Conservation (phyloP, 2,797 vertebrate species). For the Sandelia bainsii region DNA sequence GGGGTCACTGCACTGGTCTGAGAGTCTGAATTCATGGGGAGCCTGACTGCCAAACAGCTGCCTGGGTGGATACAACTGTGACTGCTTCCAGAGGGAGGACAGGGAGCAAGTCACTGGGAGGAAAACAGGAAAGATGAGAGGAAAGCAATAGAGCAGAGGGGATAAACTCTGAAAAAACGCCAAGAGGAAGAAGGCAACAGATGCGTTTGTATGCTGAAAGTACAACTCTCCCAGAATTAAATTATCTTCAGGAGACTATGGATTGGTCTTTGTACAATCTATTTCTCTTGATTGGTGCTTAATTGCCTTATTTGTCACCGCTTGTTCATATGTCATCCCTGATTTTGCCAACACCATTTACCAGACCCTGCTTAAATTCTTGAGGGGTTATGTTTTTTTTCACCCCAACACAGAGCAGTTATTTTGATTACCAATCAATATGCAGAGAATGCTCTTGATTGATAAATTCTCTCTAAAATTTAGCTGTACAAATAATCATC, state of each 20-base stretch:
- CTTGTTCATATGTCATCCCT: background rate
- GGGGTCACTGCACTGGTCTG: conserved; percentile 24
- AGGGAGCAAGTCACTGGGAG: conserved; percentile 19
- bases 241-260: background rate
- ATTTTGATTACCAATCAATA: too few relatives aligned
- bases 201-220: conserved; percentile 4
- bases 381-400: background rate
- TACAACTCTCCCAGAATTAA: background rate
- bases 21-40: conserved; percentile 37
- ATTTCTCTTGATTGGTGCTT: background rate
- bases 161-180: conserved; percentile 25
- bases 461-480: too few relatives aligned
- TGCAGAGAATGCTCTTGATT: too few relatives aligned
- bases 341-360: background rate
- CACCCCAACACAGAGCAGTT: too few relatives aligned
- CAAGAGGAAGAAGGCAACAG: conserved; percentile 33
- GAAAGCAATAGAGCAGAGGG: conserved; percentile 24
- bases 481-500: too few relatives aligned
- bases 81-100: conserved; percentile 45
- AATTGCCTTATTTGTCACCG: conserved; percentile 4
- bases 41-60: conserved; percentile 65
- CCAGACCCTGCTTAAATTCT: background rate
- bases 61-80: conserved; percentile 64
- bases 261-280: background rate
- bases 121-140: conserved; percentile 54